Evolutionary conservation across 2,113 vertebrate genomes (phyloP), one percentile per base, ranked within the genome.

Genomic region (Penelope pileata): DNA sequence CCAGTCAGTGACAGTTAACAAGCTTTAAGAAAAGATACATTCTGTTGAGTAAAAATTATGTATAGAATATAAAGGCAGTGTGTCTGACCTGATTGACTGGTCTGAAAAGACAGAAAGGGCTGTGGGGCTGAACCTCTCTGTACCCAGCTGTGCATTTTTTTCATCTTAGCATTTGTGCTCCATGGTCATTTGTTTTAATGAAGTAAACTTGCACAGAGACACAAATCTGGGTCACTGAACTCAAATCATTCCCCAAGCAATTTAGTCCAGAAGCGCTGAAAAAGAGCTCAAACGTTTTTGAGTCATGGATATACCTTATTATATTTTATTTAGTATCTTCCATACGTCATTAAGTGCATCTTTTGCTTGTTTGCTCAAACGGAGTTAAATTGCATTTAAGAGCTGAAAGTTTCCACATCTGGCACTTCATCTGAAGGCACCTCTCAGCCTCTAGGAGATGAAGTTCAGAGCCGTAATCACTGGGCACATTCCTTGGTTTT

Each of bases 241-340:
- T 85, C 70, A 48, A 73, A 64, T 51, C 5, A 72, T 50, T 89
- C 84, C 48, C 72, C 77, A 72, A 43, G 48, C 36, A 53, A 23
- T 54, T 90, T 66, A 74, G 62, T 54, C 62, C 62, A 27, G 34
- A 58, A 88, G 68, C 29, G 83, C 32, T 47, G 68, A 93, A 69
- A 59, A 82, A 87, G 24, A 73, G 6, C 45, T 95, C 72, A 73
- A 69, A 59, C 32, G 17, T 42, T 88, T 93, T 19, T 50, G 72
- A 94, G 32, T 79, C 68, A 62, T 13, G 40, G 16, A 43, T 83
- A 80, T 9, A 45, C 32, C n/a, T 54, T 36, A 76, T 83, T 38
- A 62, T 91, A 53, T 90, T 87, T 68, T 64, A 75, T 53, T 93
- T 74, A 60, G 86, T 60, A 43, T 60, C 86, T 90, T 68, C 51